phyloP scores from a whole-genome alignment of 2,888 invertebrate species.

The Brachyptera risi region DNA sequence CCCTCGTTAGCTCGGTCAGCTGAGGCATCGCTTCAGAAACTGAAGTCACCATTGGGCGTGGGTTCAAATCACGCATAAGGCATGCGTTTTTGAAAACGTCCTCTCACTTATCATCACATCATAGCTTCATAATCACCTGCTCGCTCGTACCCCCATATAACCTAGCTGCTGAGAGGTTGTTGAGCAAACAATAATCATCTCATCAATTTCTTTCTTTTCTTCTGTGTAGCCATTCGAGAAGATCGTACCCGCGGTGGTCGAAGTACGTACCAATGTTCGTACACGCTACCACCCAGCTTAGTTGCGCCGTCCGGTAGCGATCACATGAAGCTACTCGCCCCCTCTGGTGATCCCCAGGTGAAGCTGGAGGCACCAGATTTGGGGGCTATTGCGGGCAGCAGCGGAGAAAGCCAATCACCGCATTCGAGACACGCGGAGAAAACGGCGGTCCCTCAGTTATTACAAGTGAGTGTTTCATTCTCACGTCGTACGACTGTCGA shows the following conservation, averaged over 20 bases:
- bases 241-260: slow-evolving; percentile 93
- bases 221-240: slow-evolving; percentile 75
- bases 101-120: too few species aligned
- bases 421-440: slow-evolving; percentile 37
- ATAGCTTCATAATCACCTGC: too few species aligned
- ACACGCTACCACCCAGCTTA: slow-evolving; percentile 68
- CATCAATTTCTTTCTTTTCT: background rate
- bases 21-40: too few species aligned
- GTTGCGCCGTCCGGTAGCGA: slow-evolving; percentile 52
- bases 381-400: slow-evolving; percentile 32
- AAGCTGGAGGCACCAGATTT: slow-evolving; percentile 38
- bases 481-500: too few species aligned
- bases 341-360: slow-evolving; percentile 37
- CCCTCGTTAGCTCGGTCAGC: too few species aligned
- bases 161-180: too few species aligned
- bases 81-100: too few species aligned
- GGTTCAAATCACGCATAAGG: too few species aligned
- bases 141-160: too few species aligned
- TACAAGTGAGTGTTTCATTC: too few species aligned
- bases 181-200: background rate
- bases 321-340: slow-evolving; percentile 37
- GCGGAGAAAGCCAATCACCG: slow-evolving; percentile 20
- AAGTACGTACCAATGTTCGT: slow-evolving; percentile 93
- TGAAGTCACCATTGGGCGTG: too few species aligned
- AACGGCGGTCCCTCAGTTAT: slow-evolving; percentile 58